These are phyloP conservation scores for Drosophila mercatorum DNA, from an alignment of 2,888 invertebrate species.

Conservation along the genomic window DNA sequence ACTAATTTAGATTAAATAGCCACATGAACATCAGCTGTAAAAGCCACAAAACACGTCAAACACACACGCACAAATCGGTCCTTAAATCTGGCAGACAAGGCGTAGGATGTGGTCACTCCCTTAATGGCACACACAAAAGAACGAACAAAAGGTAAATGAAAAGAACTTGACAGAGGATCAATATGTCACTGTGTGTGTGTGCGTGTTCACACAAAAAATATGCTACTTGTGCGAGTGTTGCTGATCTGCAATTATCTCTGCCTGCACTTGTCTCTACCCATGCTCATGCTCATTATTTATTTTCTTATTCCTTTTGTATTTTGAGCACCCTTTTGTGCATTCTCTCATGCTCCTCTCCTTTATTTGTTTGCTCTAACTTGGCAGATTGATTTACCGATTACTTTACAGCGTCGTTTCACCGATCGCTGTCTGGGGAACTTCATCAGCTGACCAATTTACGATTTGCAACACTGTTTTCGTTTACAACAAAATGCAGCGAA, in stretches of 20 bases:
- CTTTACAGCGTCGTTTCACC: slow-evolving; percentile 15
- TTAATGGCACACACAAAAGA: slow-evolving; percentile 20
- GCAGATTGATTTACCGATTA: background rate
- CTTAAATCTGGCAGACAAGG: slow-evolving; percentile 3
- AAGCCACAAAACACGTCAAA: slow-evolving; percentile 3
- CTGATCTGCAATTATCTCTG: slow-evolving; percentile 26
- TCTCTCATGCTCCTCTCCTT: background rate
- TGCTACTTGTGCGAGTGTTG: slow-evolving; percentile 17
- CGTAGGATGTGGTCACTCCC: slow-evolving; percentile 19
- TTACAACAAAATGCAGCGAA: slow-evolving; percentile 56
- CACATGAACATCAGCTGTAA: slow-evolving; percentile 39
- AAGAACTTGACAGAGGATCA: slow-evolving; percentile 27
- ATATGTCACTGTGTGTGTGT: background rate
- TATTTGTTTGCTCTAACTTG: slow-evolving; percentile 5
- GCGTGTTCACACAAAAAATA: slow-evolving; percentile 8
- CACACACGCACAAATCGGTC: background rate
- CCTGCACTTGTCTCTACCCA: slow-evolving; percentile 17
- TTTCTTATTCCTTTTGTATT: slow-evolving; percentile 10
- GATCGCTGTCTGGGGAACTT: slow-evolving; percentile 47
- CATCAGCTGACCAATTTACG: slow-evolving; percentile 59
- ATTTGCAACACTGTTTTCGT: slow-evolving; percentile 55
- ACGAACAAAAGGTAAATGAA: slow-evolving; percentile 26
- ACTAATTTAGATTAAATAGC: slow-evolving; percentile 44
- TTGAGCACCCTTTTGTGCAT: slow-evolving; percentile 5
- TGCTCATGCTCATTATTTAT: slow-evolving; percentile 6